Percentiles rank a stretch among this genome's conserved stretches.
These are phyloP conservation scores for Lepus americanus DNA, from an alignment of 2,113 vertebrate genomes.

Conservation along the genomic window DNA sequence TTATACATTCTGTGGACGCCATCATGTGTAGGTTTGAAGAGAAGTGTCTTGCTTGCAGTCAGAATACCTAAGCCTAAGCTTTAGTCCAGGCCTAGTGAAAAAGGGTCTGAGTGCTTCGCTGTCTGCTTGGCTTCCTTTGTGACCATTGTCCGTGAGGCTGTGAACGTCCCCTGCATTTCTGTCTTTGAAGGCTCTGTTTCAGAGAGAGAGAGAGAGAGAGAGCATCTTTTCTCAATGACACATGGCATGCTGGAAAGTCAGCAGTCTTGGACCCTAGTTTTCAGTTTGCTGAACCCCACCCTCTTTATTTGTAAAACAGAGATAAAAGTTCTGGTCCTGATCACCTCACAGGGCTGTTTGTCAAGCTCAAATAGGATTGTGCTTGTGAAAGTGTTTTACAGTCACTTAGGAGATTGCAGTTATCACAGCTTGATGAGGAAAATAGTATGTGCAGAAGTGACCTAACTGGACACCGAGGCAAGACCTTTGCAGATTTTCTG, in stretches of 20 bases:
- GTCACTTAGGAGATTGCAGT: neutral
- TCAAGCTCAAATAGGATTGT: neutral
- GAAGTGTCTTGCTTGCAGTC: neutral
- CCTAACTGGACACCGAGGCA: neutral
- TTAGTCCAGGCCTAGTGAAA: neutral
- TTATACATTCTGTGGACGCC: neutral
- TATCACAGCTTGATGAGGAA: neutral
- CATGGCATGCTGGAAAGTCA: neutral
- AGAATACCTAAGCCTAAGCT: neutral
- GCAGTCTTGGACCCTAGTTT: neutral
- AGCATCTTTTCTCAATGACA: neutral
- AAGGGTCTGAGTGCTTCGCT: neutral
- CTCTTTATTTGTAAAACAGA: neutral
- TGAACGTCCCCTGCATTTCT: neutral
- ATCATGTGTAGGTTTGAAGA: neutral
- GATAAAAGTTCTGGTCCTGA: neutral
- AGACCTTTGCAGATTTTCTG: neutral
- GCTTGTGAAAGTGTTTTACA: conserved; percentile 44
- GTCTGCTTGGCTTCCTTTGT: neutral
- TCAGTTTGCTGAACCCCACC: neutral
- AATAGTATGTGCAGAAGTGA: neutral
- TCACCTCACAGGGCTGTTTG: neutral
- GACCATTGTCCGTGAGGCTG: neutral
- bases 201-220: neutral
- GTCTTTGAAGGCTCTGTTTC: neutral